A percentile compares a stretch with the other conserved stretches of the same genome.
These are phyloP conservation scores for Danio tinwini DNA, from an alignment of 2,797 vertebrate species.

Conservation along the genomic window DNA sequence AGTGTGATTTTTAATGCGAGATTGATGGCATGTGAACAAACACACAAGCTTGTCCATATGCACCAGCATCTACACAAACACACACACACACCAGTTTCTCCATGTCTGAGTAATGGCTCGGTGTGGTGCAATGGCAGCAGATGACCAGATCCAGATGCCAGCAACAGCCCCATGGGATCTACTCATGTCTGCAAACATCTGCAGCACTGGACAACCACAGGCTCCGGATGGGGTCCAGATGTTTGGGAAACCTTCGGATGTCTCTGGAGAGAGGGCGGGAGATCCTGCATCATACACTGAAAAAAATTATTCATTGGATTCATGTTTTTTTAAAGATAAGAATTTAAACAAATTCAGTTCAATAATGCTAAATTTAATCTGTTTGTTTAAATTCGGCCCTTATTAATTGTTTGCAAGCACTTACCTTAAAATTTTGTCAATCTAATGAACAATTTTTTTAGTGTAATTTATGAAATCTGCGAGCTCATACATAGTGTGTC, in stretches of 20 bases:
- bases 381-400: no score
- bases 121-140: conserved; percentile 50
- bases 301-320: no score
- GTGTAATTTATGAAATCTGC: not conserved
- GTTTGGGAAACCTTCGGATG: conserved; percentile 63
- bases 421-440: no score
- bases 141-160: conserved; percentile 46
- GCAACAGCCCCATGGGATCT: conserved; percentile 50
- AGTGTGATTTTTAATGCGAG: not conserved
- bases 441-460: no score
- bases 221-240: conserved; percentile 71
- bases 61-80: conserved; percentile 21
- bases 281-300: conserved; percentile 8
- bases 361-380: no score
- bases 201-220: conserved; percentile 60
- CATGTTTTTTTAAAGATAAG: no score
- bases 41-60: conserved; percentile 36
- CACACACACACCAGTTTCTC: not conserved
- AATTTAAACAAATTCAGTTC: no score
- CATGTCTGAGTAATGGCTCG: conserved; percentile 35
- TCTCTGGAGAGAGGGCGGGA: conserved; percentile 60
- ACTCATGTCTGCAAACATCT: conserved; percentile 60
- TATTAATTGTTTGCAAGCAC: no score
- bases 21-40: conserved; percentile 30
- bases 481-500: conserved; percentile 7